Conservation (phyloP, 2,888 invertebrate genomes). For the Andrena fulva region DNA sequence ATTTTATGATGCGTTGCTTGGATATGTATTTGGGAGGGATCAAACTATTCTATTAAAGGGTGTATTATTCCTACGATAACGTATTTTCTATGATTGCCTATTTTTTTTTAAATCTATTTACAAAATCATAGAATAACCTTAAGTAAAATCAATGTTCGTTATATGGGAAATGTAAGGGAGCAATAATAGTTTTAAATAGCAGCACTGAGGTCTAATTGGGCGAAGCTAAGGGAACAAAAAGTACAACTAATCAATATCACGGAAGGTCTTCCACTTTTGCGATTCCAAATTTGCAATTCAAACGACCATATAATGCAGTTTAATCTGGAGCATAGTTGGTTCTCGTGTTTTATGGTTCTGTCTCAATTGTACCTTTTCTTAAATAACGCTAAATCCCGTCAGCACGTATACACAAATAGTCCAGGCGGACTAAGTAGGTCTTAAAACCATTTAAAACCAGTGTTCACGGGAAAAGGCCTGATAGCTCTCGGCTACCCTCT, state of each 20-base stretch:
- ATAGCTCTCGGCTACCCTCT: too few relatives aligned
- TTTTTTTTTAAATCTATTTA: too few relatives aligned
- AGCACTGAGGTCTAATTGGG: neutral
- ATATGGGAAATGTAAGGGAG: neutral
- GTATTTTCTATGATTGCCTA: too few relatives aligned
- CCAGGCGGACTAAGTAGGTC: neutral
- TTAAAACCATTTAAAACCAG: conserved; percentile 1
- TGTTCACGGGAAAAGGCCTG: too few relatives aligned
- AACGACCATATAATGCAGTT: neutral
- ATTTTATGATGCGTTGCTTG: neutral
- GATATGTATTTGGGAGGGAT: neutral
- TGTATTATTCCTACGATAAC: too few relatives aligned
- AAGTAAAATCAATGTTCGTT: too few relatives aligned
- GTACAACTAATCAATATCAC: neutral
- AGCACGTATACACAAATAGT: neutral
- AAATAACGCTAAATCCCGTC: neutral
- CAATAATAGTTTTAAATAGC: neutral
- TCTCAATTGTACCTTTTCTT: neutral
- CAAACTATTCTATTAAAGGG: too few relatives aligned
- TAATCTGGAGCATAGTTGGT: neutral
- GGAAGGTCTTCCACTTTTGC: neutral
- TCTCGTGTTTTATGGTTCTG: neutral
- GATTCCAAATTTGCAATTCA: neutral
- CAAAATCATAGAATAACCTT: too few relatives aligned
- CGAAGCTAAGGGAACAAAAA: neutral